Base-by-base conservation (phyloP, 2,888 invertebrate genomes). In the Pheosia tremula region DNA sequence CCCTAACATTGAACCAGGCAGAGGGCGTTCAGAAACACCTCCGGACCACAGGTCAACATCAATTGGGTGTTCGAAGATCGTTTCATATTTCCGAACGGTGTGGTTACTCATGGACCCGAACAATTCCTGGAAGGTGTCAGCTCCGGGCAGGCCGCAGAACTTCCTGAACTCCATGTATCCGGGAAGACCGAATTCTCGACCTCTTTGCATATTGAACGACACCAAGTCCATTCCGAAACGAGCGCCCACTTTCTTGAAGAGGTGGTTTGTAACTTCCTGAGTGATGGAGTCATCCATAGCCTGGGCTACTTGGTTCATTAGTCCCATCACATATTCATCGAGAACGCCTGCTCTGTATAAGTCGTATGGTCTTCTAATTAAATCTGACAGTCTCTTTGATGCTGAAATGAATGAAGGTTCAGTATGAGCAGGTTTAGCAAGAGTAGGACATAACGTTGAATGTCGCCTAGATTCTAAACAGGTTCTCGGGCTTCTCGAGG, bases 1-100 rank as follows among this genome's bases (percentile, higher is more conserved):
- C 58, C 99, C 98, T 66, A 99, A 94, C 96, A 98, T 97, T 61
- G 98, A 98, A 55, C 98, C 98, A 8, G 97, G 97, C 60, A 98
- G 94, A 3, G 98, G 97, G 67, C 96, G 94, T 84, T 99, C 99
- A 0, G 98, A 98, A 7, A 98, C 98, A 57, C 98, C 98, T 57
- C 98, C 98, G 24, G 98, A 97, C 98, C 98, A 99, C 60, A 98
- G 94, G 93, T 99, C 98, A 56, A 99, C 97, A 86, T 99, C 99
- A 65, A 96, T 95, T 2, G 98, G 98, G 86, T 97, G 97, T 95
- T 97, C 97, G 81, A 97, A 98, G 80, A 98, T 97, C 4, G 96
- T 96, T 74, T 96, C 95, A 83, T 98, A 98, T 86, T 97, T 95
- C 63, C 95, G 91, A 57, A 98, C 96, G 2, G 98, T 98, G 68